Evolutionary conservation across 2,888 invertebrate species (phyloP).

Genomic region (Eilema caniola): DNA sequence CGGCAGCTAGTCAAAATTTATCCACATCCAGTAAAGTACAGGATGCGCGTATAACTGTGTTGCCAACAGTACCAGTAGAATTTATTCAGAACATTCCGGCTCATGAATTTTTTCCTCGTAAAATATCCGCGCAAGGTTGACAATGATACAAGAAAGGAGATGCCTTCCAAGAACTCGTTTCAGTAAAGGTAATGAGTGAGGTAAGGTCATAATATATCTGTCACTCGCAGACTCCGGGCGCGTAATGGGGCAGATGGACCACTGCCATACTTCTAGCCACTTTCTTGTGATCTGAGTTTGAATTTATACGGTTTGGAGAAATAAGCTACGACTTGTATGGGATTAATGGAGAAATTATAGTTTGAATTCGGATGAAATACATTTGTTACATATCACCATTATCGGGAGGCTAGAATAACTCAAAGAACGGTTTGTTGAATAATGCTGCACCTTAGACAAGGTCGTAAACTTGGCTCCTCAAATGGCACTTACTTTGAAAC

Average conservation of each 20-base stretch:
- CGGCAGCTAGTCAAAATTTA: not conserved
- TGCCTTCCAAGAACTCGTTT: constrained; percentile 59
- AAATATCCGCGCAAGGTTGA: constrained; percentile 66
- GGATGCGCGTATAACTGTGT: constrained; percentile 48
- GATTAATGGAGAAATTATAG: not conserved
- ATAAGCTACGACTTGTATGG: not conserved
- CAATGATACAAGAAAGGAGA: constrained; percentile 67
- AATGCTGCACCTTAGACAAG: constrained; percentile 5
- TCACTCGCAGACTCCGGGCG: constrained; percentile 54
- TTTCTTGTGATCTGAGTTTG: constrained; percentile 15
- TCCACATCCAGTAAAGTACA: constrained; percentile 28
- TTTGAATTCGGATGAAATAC: not conserved
- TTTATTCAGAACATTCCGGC: constrained; percentile 61
- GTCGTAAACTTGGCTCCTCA: constrained; percentile 11
- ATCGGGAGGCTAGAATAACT: not conserved
- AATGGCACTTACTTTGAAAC: constrained; percentile 6
- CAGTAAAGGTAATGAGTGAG: constrained; percentile 62
- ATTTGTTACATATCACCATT: not conserved
- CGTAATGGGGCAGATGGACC: constrained; percentile 47
- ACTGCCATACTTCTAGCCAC: constrained; percentile 46
- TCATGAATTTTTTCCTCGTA: constrained; percentile 68
- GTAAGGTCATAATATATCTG: constrained; percentile 63
- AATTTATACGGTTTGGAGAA: constrained; percentile 8
- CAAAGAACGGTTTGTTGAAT: constrained; percentile 11
- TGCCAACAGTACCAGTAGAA: constrained; percentile 48